Conservation (phyloP, 2,888 invertebrate species). For the Ectemnius lituratus region DNA sequence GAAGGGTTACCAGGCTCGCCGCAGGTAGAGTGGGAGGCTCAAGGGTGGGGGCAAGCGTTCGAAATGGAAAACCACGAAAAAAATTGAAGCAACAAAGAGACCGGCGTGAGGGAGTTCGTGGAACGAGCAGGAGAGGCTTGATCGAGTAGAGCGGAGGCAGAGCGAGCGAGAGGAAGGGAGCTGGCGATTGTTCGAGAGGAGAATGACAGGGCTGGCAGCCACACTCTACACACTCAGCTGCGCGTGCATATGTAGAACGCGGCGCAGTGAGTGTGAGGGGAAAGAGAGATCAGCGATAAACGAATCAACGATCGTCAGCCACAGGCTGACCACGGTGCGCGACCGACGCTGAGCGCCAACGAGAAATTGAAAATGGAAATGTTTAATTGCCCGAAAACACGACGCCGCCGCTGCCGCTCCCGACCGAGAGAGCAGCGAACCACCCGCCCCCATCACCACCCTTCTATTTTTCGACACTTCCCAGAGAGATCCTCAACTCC, state of each 20-base stretch:
- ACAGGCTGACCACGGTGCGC: slow-evolving; percentile 69
- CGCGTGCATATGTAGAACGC: slow-evolving; percentile 1
- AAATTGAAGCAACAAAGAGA: slow-evolving; percentile 62
- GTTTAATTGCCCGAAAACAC: slow-evolving; percentile 75
- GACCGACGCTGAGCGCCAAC: slow-evolving; percentile 64
- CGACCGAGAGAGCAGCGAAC: slow-evolving; percentile 28
- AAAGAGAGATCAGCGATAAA: slow-evolving; percentile 69
- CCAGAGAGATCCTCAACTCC: background rate
- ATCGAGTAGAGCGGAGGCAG: slow-evolving; percentile 11
- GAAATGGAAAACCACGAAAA: slow-evolving; percentile 65
- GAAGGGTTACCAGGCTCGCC: no score
- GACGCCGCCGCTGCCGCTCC: slow-evolving; percentile 54
- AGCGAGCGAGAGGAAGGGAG: slow-evolving; percentile 29
- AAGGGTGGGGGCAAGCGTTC: slow-evolving; percentile 52
- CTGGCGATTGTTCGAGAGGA: slow-evolving; percentile 34
- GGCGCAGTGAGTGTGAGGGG: slow-evolving; percentile 31
- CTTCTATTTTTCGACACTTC: background rate
- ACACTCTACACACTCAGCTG: no score
- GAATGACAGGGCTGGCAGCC: slow-evolving; percentile 8
- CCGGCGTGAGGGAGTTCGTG: slow-evolving; percentile 38
- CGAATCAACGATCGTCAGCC: slow-evolving; percentile 76
- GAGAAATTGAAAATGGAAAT: slow-evolving; percentile 76
- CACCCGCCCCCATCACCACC: background rate
- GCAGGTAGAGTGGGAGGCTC: no score
- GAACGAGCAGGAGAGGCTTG: slow-evolving; percentile 48